Conservation (phyloP, 2,888 invertebrate genomes). For the Ephialtes manifestator region DNA sequence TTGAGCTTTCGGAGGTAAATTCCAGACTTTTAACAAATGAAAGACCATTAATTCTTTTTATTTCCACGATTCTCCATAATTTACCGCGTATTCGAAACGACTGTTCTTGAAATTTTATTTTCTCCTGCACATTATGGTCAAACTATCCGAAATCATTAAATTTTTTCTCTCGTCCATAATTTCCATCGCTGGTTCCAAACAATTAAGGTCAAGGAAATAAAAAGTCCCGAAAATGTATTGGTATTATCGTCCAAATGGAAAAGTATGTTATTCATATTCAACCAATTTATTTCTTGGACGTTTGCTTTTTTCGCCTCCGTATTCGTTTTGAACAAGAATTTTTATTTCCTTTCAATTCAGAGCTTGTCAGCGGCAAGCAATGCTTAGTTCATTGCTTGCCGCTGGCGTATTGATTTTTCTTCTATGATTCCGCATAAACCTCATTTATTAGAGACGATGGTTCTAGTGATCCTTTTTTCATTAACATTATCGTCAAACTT, state of each 20-base stretch:
- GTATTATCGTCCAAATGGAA: background rate
- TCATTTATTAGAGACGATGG: too few species aligned
- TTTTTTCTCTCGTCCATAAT: background rate
- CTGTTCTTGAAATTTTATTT: background rate
- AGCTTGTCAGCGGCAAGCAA: too few species aligned
- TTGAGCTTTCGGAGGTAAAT: background rate
- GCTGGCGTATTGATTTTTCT: too few species aligned
- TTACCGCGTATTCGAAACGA: background rate
- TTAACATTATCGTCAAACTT: too few species aligned
- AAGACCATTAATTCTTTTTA: too few species aligned
- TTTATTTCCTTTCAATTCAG: too few species aligned
- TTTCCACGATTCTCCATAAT: constrained; percentile 44
- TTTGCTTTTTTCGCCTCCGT: background rate
- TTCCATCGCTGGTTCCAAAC: constrained; percentile 10
- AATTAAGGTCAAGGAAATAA: background rate
- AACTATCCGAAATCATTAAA: constrained; percentile 14
- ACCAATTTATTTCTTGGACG: background rate
- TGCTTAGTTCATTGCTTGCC: too few species aligned
- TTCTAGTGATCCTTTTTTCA: too few species aligned
- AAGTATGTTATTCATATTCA: background rate
- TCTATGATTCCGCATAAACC: too few species aligned
- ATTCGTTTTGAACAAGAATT: background rate
- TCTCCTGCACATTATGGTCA: background rate
- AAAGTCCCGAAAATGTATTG: background rate
- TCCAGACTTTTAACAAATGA: background rate